Percentiles rank a stretch among this genome's conserved stretches.
These are phyloP conservation scores for Glossosoma conforme DNA, from an alignment of 1,140 invertebrate species.

Conservation along the genomic window DNA sequence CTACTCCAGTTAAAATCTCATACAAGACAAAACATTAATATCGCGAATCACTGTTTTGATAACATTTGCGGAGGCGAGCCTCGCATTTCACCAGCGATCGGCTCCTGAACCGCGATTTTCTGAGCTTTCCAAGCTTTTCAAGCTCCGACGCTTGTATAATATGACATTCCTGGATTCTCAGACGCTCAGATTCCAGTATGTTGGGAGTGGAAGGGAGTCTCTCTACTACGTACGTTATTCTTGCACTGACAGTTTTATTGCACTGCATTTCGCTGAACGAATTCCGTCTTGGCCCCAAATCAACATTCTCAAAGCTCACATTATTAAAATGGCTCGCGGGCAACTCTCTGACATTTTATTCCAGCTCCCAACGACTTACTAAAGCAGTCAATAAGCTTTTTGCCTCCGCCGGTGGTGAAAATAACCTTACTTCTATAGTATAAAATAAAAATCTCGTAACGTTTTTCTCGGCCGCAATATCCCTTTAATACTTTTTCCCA, in stretches of 20 bases:
- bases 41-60: neutral
- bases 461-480: no score
- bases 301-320: conserved; percentile 14
- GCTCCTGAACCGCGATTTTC: neutral
- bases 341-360: conserved; percentile 6
- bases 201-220: neutral
- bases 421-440: no score
- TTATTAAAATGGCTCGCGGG: conserved; percentile 15
- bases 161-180: no score
- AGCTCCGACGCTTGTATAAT: no score
- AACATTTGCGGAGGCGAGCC: neutral
- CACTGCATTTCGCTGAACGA: conserved; percentile 14
- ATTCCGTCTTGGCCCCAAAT: conserved; percentile 18
- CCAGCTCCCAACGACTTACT: conserved; percentile 3
- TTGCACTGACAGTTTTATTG: conserved; percentile 10
- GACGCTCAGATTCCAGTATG: neutral
- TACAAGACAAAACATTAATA: no score
- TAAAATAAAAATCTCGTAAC: no score
- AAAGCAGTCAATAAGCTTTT: conserved; percentile 1
- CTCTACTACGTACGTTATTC: conserved; percentile 10
- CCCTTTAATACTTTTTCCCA: no score
- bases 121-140: no score
- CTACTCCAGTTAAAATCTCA: no score
- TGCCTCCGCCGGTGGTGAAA: no score
- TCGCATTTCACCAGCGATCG: neutral